Evolutionary conservation across 2,888 invertebrate species (phyloP), one percentile per base, ranked within the genome.

Genomic region (Hartigia nigra): DNA sequence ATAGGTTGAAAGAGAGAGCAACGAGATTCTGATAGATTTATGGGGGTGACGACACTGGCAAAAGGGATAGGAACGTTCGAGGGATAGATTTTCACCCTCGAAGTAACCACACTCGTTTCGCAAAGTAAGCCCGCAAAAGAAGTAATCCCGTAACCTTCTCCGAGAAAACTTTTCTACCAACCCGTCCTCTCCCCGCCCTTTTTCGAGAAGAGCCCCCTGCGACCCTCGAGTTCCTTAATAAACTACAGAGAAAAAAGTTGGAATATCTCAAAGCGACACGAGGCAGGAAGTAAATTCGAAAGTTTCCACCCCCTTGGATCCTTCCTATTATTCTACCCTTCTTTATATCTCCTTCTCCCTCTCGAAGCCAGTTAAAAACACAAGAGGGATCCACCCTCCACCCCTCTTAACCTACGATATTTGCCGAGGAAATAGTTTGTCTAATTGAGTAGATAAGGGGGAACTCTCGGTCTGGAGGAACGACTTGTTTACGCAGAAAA

Each of bases 381-480:
- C 76, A 75, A 77, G 72, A 76, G 70, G 76, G 74, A 32, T 74
- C 74, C 77, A 36, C 34, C 77, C 70, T 80, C 78, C n/a, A n/a
- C 37, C 4, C 14, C 39, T 5, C 39, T 14, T 4, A 14, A 0
- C 35, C 78, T 75, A 78, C 82, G 80, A 79, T 84, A 82, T 85
- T 87, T 86, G 82, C 81, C 81, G 77, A 80, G 70, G 76, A 70
- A 85, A 84, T 82, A 85, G 85, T 86, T 85, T 84, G 83, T 86
- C 82, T 84, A 86, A 88, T 88, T 86, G 87, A 87, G 85, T 83
- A 87, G 88, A 87, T 87, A 86, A 88, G 84, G 78, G 81, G 69
- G 78, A 82, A 84, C 82, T 79, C 76, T 79, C 82, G 81, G 72
- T 76, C 70, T 31, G 31, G 31, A 81, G 81, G 74, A 81, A 85